Evolutionary conservation across 92 coral and sea anemone species (phyloP), one percentile per base, ranked within the genome.

Genomic region (Zoanthus sociatus): DNA sequence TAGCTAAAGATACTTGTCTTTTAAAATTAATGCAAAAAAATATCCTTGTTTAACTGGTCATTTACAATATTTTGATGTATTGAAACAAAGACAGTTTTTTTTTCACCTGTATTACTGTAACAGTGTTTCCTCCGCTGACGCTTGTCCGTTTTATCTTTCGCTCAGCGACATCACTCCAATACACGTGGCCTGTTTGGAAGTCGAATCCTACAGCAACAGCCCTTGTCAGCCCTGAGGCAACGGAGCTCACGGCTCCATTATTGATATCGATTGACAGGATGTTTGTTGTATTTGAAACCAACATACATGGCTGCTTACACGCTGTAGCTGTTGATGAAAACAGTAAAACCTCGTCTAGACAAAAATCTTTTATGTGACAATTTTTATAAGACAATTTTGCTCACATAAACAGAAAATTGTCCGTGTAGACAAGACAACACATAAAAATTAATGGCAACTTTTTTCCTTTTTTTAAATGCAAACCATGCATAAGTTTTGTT

Each of bases 81-180:
- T 37, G 42, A 63, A 63, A 14, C 70, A 63, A 63, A 15, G 7
- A 63, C 15, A 14, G 0, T 3, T 8, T 14, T 8, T 11, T 63
- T 63, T 63, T 63, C 14, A 83, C 84, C 74, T 74, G 12, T 17
- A 83, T 66, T 16, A 83, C 46, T 17, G 53, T 55, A 47, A 71
- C 73, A n/a, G 30, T 20, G 32, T 83, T 64, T 33, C 66, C 47
- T 0, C 92, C 92, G 61, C 77, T 69, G 37, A 83, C 46, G 32
- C 77, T 60, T 0, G 90, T 75, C 16, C 94, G 91, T 77, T 88
- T 90, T 6, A 93, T 90, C 20, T 84, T 85, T 44, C 51, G 21
- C 54, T 93, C 95, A 1, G 10, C 11, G 3, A 93, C 92, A 66
- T 93, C 95, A 69, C 95, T 93, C 95, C 95, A 93, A 72, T 88